phyloP scores from a whole-genome alignment of 64 coral and sea anemone species.

The Montipora efflorescens region DNA sequence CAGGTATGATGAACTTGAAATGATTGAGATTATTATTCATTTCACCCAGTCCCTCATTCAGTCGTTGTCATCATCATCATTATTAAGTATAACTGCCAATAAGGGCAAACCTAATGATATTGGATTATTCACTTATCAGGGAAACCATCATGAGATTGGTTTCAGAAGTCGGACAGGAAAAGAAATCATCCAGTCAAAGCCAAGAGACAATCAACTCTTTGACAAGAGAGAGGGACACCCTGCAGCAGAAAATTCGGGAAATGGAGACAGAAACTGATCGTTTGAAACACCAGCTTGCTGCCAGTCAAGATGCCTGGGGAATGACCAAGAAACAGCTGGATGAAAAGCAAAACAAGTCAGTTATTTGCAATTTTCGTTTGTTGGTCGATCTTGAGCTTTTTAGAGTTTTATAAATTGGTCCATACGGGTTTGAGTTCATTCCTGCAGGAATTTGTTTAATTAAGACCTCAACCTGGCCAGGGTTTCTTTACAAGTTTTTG shows the following conservation, averaged over 20 bases:
- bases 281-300: constrained; percentile 79
- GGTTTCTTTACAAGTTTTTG: no score
- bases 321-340: constrained; percentile 74
- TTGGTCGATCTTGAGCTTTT: no score
- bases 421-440: no score
- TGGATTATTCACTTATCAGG: constrained; percentile 30
- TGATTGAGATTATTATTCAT: not conserved
- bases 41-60: no score
- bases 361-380: no score
- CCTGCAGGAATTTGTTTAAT: no score
- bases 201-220: constrained; percentile 73
- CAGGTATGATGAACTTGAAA: constrained; percentile 67
- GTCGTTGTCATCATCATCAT: no score
- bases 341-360: constrained; percentile 84
- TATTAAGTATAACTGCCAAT: not conserved
- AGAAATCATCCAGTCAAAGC: constrained; percentile 79
- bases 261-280: constrained; percentile 84
- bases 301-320: constrained; percentile 96
- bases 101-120: not conserved
- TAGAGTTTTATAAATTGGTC: no score
- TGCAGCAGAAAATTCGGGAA: constrained; percentile 86
- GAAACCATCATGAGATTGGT: constrained; percentile 98
- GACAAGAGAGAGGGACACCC: constrained; percentile 73
- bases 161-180: constrained; percentile 93
- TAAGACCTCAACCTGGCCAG: no score